phyloP scores from a whole-genome alignment of 2,113 vertebrate genomes.

The Carollia perspicillata region DNA sequence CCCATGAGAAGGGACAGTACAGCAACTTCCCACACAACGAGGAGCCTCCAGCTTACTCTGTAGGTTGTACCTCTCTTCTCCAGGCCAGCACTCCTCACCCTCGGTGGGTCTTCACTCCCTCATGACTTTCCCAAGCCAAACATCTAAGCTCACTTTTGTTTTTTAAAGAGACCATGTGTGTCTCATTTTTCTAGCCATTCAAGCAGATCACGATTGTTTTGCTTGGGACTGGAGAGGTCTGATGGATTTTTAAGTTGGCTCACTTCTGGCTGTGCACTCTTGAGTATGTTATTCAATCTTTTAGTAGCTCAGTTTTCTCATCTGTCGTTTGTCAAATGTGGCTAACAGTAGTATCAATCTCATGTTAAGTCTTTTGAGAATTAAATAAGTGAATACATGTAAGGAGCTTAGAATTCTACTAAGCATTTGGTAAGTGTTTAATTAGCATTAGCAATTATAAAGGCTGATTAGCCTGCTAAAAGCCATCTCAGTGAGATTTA shows the following conservation, averaged over 20 bases:
- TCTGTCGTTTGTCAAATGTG: neutral
- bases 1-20: neutral
- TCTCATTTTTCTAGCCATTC: neutral
- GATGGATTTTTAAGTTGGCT: neutral
- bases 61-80: neutral
- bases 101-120: neutral
- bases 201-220: neutral
- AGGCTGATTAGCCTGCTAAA: neutral
- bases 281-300: neutral
- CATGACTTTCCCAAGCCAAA: neutral
- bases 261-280: neutral
- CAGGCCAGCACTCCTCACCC: neutral
- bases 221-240: neutral
- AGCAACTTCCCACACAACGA: neutral
- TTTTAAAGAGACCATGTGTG: neutral
- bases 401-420: neutral
- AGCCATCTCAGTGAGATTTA: neutral
- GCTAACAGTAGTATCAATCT: neutral
- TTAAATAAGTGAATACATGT: neutral
- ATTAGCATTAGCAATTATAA: neutral
- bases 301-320: neutral
- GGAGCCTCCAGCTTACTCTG: neutral
- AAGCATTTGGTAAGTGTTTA: neutral
- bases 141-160: neutral
- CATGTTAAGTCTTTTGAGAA: neutral